Base-by-base conservation (phyloP, 92 coral and sea anemone genomes). In the Chrysogorgia sp. region DNA sequence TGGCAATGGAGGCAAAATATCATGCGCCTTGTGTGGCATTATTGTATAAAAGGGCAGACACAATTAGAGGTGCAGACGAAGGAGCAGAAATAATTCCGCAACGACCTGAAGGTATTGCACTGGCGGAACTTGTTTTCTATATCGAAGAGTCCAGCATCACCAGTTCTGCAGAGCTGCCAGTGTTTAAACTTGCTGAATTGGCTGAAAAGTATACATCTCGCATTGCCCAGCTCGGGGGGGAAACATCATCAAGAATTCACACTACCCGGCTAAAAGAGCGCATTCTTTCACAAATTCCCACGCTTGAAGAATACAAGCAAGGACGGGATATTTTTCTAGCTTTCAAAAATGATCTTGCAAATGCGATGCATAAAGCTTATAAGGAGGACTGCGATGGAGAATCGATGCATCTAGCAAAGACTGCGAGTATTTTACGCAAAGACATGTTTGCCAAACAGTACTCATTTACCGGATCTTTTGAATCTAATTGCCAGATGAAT, bases 1-100 rank as follows among this genome's bases (percentile, higher is more conserved):
- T 88, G 13, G 92, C 92, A 0, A 58, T 30, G 41, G 88, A 88
- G 43, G 84, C 88, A 35, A 48, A 64, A 0, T 84, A 88, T 75
- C 88, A 88, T 62, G 28, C 64, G 17, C 26, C 83, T 12, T 88
- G 92, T 64, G 8, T 88, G 37, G 60, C 79, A 35, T 35, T 53
- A 2, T 77, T 88, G 28, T 75, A 84, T 67, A 88, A 84, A n/a
- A 60, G 48, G 67, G 77, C 61, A 32, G 53, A 52, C 24, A 15
- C 81, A 17, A 26, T 55, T 29, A 41, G 19, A 31, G 74, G 8
- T 7, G 28, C 35, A 31, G 33, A 40, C 21, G 30, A 20, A 40
- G 57, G 40, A 14, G 74, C 35, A 32, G 74, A 40, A 5, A n/a
- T 67, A 2, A n/a, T n/a, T n/a, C n/a, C n/a, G n/a, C 75, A 66